Percentiles rank a stretch among this genome's conserved stretches.
Conservation (phyloP, 2,113 vertebrate genomes). For the Cebus imitator region DNA sequence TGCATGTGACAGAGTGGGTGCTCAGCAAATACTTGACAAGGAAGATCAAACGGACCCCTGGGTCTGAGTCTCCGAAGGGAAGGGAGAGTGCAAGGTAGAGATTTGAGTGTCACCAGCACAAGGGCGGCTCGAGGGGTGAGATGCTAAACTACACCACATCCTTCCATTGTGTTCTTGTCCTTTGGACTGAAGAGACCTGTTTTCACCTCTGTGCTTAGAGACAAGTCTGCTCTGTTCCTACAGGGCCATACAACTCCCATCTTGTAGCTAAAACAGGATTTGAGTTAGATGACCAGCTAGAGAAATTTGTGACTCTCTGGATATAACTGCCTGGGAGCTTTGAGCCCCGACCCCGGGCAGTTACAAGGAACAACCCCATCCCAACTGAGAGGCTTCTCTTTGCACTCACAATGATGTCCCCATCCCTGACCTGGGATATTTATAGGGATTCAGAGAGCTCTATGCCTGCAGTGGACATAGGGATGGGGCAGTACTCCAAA, state of each 20-base stretch:
- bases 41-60: not conserved
- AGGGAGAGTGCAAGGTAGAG: not conserved
- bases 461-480: too few species aligned
- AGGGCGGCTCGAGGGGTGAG: not conserved
- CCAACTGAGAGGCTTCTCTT: not conserved
- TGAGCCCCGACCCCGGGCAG: not conserved
- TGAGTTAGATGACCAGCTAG: not conserved
- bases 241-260: not conserved
- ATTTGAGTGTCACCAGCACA: not conserved
- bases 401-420: not conserved
- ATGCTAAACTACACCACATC: not conserved
- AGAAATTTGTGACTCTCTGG: not conserved
- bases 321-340: not conserved
- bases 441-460: not conserved
- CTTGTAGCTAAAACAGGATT: not conserved
- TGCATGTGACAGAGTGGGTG: too few species aligned
- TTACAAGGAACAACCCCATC: not conserved
- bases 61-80: not conserved
- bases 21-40: not conserved
- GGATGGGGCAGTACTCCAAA: not conserved
- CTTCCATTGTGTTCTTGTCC: not conserved
- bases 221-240: not conserved
- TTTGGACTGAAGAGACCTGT: not conserved
- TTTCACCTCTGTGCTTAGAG: not conserved
- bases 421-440: not conserved